These are phyloP conservation scores for Amphiprion ocellaris DNA, from an alignment of 2,113 vertebrate species.

Conservation along the genomic window DNA sequence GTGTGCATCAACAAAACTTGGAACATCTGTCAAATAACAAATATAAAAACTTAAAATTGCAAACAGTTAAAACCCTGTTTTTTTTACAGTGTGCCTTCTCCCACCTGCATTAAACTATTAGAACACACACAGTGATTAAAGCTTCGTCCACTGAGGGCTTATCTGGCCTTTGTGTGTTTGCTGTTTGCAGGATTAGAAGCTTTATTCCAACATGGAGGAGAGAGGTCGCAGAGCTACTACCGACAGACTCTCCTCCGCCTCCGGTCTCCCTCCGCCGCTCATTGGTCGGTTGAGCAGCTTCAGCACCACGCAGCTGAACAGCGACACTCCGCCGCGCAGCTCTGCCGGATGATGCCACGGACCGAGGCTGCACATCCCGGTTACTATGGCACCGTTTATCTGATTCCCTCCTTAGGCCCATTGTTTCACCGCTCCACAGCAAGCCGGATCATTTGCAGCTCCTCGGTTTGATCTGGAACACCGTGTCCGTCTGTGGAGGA, in stretches of 20 bases:
- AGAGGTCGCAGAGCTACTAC: constrained; percentile 44
- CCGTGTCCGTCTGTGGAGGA: constrained; percentile 2
- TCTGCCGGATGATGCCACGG: constrained; percentile 33
- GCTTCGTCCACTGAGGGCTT: background rate
- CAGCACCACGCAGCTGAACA: constrained; percentile 82
- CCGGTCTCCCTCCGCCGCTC: constrained; percentile 52
- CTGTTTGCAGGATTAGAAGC: constrained; percentile 13
- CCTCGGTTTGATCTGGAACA: constrained; percentile 1
- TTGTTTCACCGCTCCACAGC: background rate
- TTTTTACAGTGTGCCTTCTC: background rate
- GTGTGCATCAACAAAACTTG: no score
- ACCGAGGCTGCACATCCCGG: constrained; percentile 3
- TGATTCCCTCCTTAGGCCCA: background rate
- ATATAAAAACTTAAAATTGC: no score
- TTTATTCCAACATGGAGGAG: constrained; percentile 55
- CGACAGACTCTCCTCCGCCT: constrained; percentile 59
- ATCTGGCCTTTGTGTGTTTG: background rate
- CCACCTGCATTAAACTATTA: background rate
- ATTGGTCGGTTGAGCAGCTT: constrained; percentile 75
- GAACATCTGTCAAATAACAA: no score
- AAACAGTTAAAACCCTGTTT: background rate
- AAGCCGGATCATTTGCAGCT: background rate
- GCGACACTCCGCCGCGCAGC: constrained; percentile 70
- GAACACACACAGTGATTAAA: no score
- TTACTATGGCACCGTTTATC: constrained; percentile 29